Percentiles rank a stretch among this genome's conserved stretches.
Conservation (phyloP, 1,140 invertebrate genomes). For the Drosophila nasuta region DNA sequence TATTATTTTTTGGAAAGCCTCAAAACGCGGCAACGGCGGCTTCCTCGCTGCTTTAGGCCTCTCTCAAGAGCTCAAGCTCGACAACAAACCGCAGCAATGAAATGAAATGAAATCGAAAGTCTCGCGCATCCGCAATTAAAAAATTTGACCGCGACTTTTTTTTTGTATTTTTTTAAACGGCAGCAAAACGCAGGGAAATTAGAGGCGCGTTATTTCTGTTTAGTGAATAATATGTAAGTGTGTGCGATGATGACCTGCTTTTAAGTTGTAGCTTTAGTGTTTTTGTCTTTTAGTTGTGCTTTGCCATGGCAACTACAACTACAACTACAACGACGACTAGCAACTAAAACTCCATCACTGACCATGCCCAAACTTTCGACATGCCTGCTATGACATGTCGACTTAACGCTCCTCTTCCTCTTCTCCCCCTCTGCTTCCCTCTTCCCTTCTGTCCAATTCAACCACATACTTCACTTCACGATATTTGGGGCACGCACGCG, state of each 20-base stretch:
- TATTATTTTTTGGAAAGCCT: constrained; percentile 70
- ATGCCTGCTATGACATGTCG: constrained; percentile 40
- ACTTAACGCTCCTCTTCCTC: constrained; percentile 12
- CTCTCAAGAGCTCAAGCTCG: constrained; percentile 23
- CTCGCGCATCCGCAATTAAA: constrained; percentile 81
- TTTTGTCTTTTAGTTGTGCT: background rate
- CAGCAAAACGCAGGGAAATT: constrained; percentile 77
- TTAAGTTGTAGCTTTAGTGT: background rate
- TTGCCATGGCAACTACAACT: too few relatives aligned
- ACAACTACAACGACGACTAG: too few relatives aligned
- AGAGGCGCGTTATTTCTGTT: constrained; percentile 53
- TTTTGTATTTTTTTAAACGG: constrained; percentile 33
- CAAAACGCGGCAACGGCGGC: constrained; percentile 47
- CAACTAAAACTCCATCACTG: constrained; percentile 30
- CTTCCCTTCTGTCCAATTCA: background rate
- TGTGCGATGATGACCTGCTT: background rate
- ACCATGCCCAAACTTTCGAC: constrained; percentile 46
- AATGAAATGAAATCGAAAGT: constrained; percentile 80
- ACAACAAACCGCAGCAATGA: constrained; percentile 38
- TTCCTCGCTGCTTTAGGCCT: constrained; percentile 26
- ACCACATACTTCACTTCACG: constrained; percentile 37
- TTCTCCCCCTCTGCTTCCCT: background rate
- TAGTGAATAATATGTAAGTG: constrained; percentile 7
- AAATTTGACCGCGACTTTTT: constrained; percentile 57
- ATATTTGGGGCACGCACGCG: constrained; percentile 71